Percentiles rank a stretch among this genome's conserved stretches.
These are phyloP conservation scores for Lateolabrax maculatus DNA, from an alignment of 2,797 vertebrate genomes.

Conservation along the genomic window DNA sequence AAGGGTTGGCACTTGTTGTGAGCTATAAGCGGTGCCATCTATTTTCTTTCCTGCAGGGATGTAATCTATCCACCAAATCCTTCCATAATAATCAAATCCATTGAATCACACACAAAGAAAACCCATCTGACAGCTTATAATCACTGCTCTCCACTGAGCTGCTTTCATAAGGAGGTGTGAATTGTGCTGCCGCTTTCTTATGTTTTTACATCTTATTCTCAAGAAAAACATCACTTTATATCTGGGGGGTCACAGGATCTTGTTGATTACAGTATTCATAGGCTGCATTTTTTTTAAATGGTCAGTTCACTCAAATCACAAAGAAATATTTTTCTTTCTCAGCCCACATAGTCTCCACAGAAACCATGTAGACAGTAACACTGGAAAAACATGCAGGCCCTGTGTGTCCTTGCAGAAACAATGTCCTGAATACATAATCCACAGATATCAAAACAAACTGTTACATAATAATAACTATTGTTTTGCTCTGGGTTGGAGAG, in stretches of 20 bases:
- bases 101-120: conserved; percentile 65
- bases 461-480: background rate
- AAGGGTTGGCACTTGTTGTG: conserved; percentile 12
- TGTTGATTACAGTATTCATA: conserved; percentile 46
- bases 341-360: background rate
- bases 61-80: conserved; percentile 31
- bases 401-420: background rate
- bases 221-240: background rate
- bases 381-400: background rate
- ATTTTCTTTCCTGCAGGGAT: background rate
- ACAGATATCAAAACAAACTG: background rate
- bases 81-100: conserved; percentile 69
- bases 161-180: conserved; percentile 31
- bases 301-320: conserved; percentile 14
- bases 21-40: background rate
- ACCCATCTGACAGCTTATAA: conserved; percentile 45
- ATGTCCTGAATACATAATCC: background rate
- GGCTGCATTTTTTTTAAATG: background rate
- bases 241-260: background rate
- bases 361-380: background rate
- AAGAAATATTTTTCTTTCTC: background rate
- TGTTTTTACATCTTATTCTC: conserved; percentile 30
- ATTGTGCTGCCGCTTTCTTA: conserved; percentile 12
- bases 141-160: conserved; percentile 31
- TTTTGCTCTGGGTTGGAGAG: background rate